Evolutionary conservation across 2,888 invertebrate genomes (phyloP), one percentile per base, ranked within the genome.

Genomic region (Drosophila kanekoi): DNA sequence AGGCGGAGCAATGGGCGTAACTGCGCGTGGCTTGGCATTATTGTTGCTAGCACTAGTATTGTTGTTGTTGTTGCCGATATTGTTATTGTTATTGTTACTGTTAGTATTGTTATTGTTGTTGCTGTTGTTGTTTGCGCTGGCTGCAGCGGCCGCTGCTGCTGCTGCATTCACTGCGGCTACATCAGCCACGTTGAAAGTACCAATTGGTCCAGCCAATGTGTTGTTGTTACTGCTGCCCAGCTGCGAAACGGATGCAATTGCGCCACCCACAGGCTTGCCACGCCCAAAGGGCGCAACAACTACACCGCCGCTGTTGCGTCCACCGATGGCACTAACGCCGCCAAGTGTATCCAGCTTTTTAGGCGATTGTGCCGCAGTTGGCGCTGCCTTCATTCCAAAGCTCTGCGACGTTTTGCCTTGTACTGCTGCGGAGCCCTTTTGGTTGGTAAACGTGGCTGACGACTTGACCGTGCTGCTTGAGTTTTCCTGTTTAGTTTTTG

Each of bases 281-380:
- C 91, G 81, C 4, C 91, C 91, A 58, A 87, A 91, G 0, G 91
- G 90, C 6, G 91, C 89, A 20, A 89, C 91, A 85, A 79, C 91
- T 16, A 41, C 72, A 41, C 75, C 44, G 67, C 80, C 90, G 77
- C 79, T 89, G 83, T 68, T 89, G 77, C 57, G 88, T 75, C 77
- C 89, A 81, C 71, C 63, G 2, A 44, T 44, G 5, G 49, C 32
- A 5, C 40, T 33, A 6, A 48, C 35, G 23, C 48, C 52, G n/a
- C 56, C 41, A 20, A 48, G 28, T 32, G 69, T 33, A 14, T 90
- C 89, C 1, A 79, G 49, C 45, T 91, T 91, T 49, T 91, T 91
- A 3, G 90, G 90, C 2, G 91, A 80, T 16, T 85, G 82, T n/a
- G 93, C 93, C 66, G 93, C 92, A 84, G 94, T 93, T 57, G 94